A percentile compares a stretch with the other conserved stretches of the same genome.
phyloP scores from a whole-genome alignment of 2,888 invertebrate genomes.

The Idaea straminata region DNA sequence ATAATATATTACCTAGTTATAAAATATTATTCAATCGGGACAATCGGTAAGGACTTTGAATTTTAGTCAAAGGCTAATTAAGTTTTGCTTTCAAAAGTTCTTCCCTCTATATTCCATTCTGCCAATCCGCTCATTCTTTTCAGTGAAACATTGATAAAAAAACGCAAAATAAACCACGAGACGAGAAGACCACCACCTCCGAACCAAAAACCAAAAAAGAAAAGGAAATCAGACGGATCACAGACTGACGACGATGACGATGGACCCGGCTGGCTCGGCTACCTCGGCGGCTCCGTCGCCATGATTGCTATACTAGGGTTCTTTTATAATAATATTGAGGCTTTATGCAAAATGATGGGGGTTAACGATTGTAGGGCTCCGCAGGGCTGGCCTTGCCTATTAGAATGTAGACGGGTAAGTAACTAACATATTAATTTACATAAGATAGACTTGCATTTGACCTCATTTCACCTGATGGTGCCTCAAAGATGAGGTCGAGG shows the following conservation, averaged over 20 bases:
- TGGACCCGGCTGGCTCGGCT: background rate
- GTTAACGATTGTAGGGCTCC: background rate
- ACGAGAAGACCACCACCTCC: background rate
- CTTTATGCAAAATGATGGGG: background rate
- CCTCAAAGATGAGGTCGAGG: too few species aligned
- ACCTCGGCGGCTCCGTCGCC: background rate
- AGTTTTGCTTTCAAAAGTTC: too few species aligned
- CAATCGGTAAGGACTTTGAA: too few species aligned
- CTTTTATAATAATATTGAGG: background rate
- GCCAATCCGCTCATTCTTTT: background rate
- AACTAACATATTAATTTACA: background rate
- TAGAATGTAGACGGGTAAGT: background rate
- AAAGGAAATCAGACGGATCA: background rate
- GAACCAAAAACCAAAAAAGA: too few species aligned
- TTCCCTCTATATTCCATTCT: too few species aligned
- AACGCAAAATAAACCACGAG: background rate
- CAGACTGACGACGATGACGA: background rate
- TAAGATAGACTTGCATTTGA: background rate
- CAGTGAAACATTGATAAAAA: background rate
- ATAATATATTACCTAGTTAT: too few species aligned
- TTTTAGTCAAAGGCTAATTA: too few species aligned
- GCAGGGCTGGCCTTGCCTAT: background rate
- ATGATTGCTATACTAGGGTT: background rate
- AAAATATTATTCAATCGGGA: too few species aligned
- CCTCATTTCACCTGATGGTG: too few species aligned